Percentiles rank a stretch among this genome's conserved stretches.
These are phyloP conservation scores for Gnathonemus longibarbis DNA, from an alignment of 2,113 vertebrate species.

Conservation along the genomic window DNA sequence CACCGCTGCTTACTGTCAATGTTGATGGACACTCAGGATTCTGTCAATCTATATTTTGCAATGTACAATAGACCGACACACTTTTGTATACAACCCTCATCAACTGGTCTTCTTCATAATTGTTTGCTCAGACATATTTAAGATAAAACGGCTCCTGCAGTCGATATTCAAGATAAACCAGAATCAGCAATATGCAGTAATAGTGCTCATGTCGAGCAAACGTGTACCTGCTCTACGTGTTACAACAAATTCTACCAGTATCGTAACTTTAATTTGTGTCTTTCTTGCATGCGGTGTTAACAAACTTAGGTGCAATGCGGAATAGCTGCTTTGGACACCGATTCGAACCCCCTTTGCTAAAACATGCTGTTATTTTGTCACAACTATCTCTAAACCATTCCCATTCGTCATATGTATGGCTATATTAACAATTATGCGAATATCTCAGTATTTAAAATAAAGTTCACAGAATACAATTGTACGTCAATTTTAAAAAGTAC, in stretches of 20 bases:
- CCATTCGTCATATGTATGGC: neutral
- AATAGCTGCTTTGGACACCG: neutral
- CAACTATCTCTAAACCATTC: neutral
- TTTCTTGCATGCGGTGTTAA: neutral
- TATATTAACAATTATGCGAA: neutral
- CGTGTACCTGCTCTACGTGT: neutral
- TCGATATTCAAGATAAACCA: neutral
- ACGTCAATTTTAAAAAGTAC: neutral
- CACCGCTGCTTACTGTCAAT: neutral
- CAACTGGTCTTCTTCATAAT: neutral
- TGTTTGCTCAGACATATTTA: neutral
- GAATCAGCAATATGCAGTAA: neutral
- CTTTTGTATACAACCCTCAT: neutral
- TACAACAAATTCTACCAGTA: neutral
- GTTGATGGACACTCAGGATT: neutral
- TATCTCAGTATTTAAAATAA: neutral
- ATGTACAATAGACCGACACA: neutral
- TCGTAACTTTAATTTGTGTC: neutral
- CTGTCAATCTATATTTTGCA: neutral
- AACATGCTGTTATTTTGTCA: neutral
- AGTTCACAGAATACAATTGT: neutral
- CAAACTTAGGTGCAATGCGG: neutral
- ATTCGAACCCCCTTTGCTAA: neutral
- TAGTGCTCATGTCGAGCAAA: neutral
- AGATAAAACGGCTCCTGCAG: neutral